Base-by-base conservation (phyloP, 2,797 vertebrate species). In the Sorex maritimensis region DNA sequence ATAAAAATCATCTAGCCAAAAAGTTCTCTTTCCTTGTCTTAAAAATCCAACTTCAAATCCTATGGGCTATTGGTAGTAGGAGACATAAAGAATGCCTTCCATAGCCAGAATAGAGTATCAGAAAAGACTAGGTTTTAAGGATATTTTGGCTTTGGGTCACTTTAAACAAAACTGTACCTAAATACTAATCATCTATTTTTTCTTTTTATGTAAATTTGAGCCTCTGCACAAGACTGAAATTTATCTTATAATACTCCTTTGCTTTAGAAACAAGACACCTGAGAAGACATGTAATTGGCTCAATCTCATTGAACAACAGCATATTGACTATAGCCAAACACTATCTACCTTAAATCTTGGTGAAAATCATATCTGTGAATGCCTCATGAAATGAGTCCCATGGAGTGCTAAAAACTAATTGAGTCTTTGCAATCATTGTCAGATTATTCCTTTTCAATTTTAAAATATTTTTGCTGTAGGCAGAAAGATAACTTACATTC, bases 191-290 rank as follows among this genome's bases (percentile, higher is more conserved):
- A 6, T 15, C n/a, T 63, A 5, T 71, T 46, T 61, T 44, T 23
- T 28, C 15, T 72, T 78, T 90, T 55, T 26, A 58, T 72, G 30
- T 58, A 87, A 67, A 92, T 19, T 84, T 81, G 55, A 83, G 72
- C 8, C 26, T 46, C 5, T 49, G 49, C 6, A 30, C 15, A 26
- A 68, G 28, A 0, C 10, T 93, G 30, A 34, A 74, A 12, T 75
- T 52, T 38, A 46, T 49, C 24, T 63, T 88, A 38, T 28, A 30
- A 13, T 30, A 17, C 24, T 74, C 38, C 4, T 10, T 75, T 41
- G 19, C 88, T 49, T 91, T 86, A 80, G 3, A 52, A 81, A 81
- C n/a, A 41, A 91, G 38, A 71, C 2, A 78, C 19, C 30, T 63
- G 8, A 4, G 4, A 79, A 88, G 58, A 19, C 58, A 44, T 58